Evolutionary conservation across 2,113 vertebrate genomes (phyloP).

Genomic region (Lophius piscatorius): DNA sequence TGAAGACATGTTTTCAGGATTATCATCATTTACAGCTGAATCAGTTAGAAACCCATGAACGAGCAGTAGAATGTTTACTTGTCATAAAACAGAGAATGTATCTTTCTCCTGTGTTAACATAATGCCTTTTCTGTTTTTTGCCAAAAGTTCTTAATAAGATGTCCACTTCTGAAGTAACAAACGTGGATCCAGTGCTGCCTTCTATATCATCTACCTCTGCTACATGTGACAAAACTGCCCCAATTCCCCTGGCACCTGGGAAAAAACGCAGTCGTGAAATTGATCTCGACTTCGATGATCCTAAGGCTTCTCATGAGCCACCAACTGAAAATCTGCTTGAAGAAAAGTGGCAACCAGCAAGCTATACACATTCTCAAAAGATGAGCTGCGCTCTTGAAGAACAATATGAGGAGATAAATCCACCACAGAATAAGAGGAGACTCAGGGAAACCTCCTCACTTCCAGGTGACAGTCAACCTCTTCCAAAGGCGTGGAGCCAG

Average conservation of each 20-base stretch:
- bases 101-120: constrained; percentile 10
- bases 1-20: background rate
- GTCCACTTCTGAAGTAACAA: constrained; percentile 38
- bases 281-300: background rate
- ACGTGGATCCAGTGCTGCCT: constrained; percentile 5
- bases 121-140: constrained; percentile 1
- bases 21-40: background rate
- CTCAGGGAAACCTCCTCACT: background rate
- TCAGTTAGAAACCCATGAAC: background rate
- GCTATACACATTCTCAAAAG: background rate
- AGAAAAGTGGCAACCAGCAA: constrained; percentile 10
- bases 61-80: background rate
- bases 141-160: constrained; percentile 58
- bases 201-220: background rate
- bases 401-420: constrained; percentile 20
- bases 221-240: background rate
- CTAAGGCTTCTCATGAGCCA: background rate
- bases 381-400: constrained; percentile 30
- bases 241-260: background rate
- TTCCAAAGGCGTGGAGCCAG: constrained; percentile 45
- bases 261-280: constrained; percentile 53
- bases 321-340: constrained; percentile 17
- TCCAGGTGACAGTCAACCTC: constrained; percentile 17
- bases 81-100: background rate
- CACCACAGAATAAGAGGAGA: constrained; percentile 58